phyloP scores from a whole-genome alignment of 2,113 vertebrate genomes.

The Carassius carassius region DNA sequence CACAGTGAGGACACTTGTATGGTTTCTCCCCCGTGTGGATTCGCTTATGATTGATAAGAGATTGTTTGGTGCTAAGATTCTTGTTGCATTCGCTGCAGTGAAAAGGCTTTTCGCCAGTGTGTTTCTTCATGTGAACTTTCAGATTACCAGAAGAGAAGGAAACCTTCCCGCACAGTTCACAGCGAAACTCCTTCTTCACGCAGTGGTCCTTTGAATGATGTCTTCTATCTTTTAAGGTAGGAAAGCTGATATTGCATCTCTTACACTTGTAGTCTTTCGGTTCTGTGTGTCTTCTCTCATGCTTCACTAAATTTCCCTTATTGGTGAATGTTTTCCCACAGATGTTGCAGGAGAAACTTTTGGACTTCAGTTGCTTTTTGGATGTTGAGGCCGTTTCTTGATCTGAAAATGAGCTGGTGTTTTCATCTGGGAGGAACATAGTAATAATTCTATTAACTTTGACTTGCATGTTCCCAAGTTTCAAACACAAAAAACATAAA shows the following conservation, averaged over 20 bases:
- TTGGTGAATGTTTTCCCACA: not conserved
- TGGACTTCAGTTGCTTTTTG: not conserved
- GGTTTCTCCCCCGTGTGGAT: slow-evolving; percentile 49
- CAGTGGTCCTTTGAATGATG: slow-evolving; percentile 37
- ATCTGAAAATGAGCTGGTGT: not conserved
- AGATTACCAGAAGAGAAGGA: slow-evolving; percentile 12
- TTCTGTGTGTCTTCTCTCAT: not conserved
- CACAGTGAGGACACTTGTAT: slow-evolving; percentile 41
- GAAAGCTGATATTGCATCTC: slow-evolving; percentile 8
- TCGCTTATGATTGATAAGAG: slow-evolving; percentile 37
- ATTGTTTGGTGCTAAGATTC: slow-evolving; percentile 14
- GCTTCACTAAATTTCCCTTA: slow-evolving; percentile 4
- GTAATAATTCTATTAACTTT: not conserved
- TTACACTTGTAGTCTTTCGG: slow-evolving; percentile 12
- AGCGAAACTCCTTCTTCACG: slow-evolving; percentile 42
- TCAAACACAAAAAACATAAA: not conserved
- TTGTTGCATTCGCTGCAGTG: slow-evolving; percentile 42
- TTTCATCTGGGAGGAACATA: slow-evolving; percentile 7
- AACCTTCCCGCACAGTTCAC: slow-evolving; percentile 41
- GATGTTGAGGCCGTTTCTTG: not conserved
- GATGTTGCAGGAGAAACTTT: not conserved
- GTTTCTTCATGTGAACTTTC: slow-evolving; percentile 45
- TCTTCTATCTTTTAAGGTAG: not conserved
- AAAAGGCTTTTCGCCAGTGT: slow-evolving; percentile 40
- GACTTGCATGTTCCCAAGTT: not conserved